A percentile compares a stretch with the other conserved stretches of the same genome.
These are phyloP conservation scores for Hyppa rectilinea DNA, from an alignment of 2,888 invertebrate species.

Conservation along the genomic window DNA sequence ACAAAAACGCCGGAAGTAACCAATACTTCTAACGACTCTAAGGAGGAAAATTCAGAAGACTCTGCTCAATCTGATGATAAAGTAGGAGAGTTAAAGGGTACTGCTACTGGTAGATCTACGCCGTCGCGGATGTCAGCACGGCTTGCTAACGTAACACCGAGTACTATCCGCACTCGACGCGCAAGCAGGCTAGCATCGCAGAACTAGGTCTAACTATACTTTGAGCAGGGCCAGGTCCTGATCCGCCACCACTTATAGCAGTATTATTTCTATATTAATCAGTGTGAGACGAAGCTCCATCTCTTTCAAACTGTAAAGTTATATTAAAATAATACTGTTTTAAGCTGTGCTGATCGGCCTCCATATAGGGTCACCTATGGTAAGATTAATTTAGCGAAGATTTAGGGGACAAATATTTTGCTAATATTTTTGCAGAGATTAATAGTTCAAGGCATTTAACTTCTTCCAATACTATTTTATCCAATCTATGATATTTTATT, in stretches of 20 bases:
- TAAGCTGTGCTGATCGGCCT: too few relatives aligned
- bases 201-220: conserved; percentile 56
- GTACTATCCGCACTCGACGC: conserved; percentile 78
- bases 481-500: neutral
- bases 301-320: too few relatives aligned
- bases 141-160: conserved; percentile 73
- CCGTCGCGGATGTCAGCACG: conserved; percentile 75
- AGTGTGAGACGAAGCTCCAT: too few relatives aligned
- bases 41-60: conserved; percentile 9
- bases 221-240: conserved; percentile 13
- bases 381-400: neutral
- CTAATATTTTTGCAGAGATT: too few relatives aligned
- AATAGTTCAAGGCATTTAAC: too few relatives aligned
- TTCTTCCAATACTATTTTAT: conserved; percentile 3
- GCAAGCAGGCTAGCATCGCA: conserved; percentile 75
- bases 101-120: conserved; percentile 68
- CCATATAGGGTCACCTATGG: too few relatives aligned
- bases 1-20: neutral
- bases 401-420: neutral
- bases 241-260: too few relatives aligned
- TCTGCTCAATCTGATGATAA: conserved; percentile 41
- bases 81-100: conserved; percentile 62
- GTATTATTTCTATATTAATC: too few relatives aligned
- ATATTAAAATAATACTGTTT: too few relatives aligned
- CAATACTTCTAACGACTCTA: conserved; percentile 6